Evolutionary conservation across 2,797 vertebrate genomes (phyloP).

Genomic region (Hemitrygon akajei): DNA sequence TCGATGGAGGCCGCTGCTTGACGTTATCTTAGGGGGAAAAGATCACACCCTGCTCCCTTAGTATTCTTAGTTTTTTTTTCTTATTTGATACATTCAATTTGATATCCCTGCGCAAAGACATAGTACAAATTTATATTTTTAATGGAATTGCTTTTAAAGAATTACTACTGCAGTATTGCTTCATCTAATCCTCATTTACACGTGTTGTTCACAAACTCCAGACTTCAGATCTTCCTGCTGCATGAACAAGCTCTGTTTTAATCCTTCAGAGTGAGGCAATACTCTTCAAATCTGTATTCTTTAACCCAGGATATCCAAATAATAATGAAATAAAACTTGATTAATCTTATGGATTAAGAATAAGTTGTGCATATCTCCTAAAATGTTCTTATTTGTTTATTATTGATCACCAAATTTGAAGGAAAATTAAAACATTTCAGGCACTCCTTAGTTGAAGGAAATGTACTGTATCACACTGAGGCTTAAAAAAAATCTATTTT

Average conservation of each 20-base stretch:
- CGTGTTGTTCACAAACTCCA: background rate
- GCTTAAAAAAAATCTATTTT: background rate
- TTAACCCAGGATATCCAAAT: no score
- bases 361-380: background rate
- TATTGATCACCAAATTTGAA: background rate
- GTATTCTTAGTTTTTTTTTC: background rate
- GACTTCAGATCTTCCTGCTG: background rate
- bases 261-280: background rate
- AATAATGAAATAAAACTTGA: background rate
- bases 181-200: slow-evolving; percentile 4
- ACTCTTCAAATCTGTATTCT: background rate
- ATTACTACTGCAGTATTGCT: background rate
- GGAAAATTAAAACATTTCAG: background rate
- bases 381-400: background rate
- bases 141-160: background rate
- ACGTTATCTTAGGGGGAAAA: no score
- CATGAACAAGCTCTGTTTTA: background rate
- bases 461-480: background rate
- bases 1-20: no score
- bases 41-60: background rate
- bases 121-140: background rate
- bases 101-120: background rate
- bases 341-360: slow-evolving; percentile 14
- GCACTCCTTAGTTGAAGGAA: background rate
- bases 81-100: background rate